Evolutionary conservation across 1,140 invertebrate genomes (phyloP).

Genomic region (Drosophila arawakana): DNA sequence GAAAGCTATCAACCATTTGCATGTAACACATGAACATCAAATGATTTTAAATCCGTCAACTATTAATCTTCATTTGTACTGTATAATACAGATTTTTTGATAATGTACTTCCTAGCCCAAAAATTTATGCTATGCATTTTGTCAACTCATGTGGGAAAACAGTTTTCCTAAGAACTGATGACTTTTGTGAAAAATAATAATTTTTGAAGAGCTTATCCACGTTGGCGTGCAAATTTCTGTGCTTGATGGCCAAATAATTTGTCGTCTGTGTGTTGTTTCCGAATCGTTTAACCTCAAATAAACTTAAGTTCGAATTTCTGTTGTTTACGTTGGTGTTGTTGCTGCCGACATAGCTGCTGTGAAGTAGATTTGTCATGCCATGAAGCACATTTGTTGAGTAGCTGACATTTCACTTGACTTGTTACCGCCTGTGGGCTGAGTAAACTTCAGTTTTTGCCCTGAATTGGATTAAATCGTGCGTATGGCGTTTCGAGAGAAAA

Average conservation of each 20-base stretch:
- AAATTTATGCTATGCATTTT: slow-evolving; percentile 65
- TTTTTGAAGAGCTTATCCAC: slow-evolving; percentile 48
- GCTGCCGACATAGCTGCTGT: slow-evolving; percentile 34
- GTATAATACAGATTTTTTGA: not conserved
- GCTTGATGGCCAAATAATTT: slow-evolving; percentile 80
- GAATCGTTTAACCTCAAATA: slow-evolving; percentile 77
- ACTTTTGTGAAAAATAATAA: slow-evolving; percentile 79
- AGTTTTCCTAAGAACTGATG: slow-evolving; percentile 33
- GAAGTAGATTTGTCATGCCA: slow-evolving; percentile 72
- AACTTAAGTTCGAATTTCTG: slow-evolving; percentile 44
- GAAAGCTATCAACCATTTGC: too few relatives aligned
- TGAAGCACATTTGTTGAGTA: slow-evolving; percentile 69
- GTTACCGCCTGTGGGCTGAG: slow-evolving; percentile 10
- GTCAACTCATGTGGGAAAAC: slow-evolving; percentile 74
- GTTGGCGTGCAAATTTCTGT: slow-evolving; percentile 58
- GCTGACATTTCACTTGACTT: slow-evolving; percentile 76
- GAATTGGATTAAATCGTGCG: slow-evolving; percentile 67
- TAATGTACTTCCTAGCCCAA: slow-evolving; percentile 6
- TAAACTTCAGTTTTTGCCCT: slow-evolving; percentile 25
- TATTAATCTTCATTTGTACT: too few relatives aligned
- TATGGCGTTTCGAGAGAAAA: slow-evolving; percentile 26
- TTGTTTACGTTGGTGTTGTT: slow-evolving; percentile 34
- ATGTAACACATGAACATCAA: too few relatives aligned
- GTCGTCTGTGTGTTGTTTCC: slow-evolving; percentile 75
- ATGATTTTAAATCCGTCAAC: too few relatives aligned